Base-by-base conservation (phyloP, 2,113 vertebrate genomes). In the Neolamprologus sp. region DNA sequence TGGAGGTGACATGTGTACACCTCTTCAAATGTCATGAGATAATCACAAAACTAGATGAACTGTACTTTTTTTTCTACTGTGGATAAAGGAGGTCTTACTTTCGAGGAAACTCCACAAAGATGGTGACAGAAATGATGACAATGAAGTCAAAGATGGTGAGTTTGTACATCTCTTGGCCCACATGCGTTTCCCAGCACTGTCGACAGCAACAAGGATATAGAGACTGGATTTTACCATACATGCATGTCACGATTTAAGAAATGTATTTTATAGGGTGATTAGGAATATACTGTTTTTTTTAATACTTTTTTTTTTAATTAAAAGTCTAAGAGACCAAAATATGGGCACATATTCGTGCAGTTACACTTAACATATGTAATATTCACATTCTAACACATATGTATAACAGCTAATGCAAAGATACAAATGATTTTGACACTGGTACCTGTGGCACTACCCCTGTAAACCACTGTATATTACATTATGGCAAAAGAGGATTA, bases 121-220 rank as follows among this genome's bases (percentile, higher is more conserved):
- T 75, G 0, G 96, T 97, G 92, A 97, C 91, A 1, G 97, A 95
- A 7, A 96, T 83, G 85, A 98, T 98, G 82, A 98, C 97, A 92
- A 99, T 95, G 92, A 99, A 97, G 95, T 99, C 98, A 86, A 99
- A 99, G 88, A 99, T 97, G 95, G 97, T 97, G 78, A 99, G 97
- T 87, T 99, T 99, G 94, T 99, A 99, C 99, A 99, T 99, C 93
- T 99, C 99, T 94, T 97, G 98, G 11, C 99, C 99, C 35, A 99
- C 97, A 11, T 97, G 96, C 19, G 98, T 97, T 93, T 99, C 99
- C 99, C 99, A 99, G 90, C 99, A 99, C 98, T 99, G 95, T 16
- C 5, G 68, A 73, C 81, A 89, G 16, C 31, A 68, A 81, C 19
- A 55, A n/a, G 8, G 12, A 75, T 8, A 7, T 4, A 23, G 3